phyloP scores from a whole-genome alignment of 2,888 invertebrate species.

The Pammene fasciana region DNA sequence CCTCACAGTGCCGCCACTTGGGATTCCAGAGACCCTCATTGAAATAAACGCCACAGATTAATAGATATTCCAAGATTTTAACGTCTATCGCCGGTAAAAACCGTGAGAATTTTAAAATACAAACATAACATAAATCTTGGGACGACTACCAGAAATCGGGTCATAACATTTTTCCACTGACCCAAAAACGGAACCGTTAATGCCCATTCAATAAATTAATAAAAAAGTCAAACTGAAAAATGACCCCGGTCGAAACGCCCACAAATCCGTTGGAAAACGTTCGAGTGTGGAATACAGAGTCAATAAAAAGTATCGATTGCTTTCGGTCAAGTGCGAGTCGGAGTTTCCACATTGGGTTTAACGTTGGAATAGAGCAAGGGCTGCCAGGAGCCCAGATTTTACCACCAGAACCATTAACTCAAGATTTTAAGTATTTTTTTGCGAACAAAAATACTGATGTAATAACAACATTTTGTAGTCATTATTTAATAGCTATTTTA shows the following conservation, averaged over 20 bases:
- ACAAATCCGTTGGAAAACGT: conserved; percentile 53
- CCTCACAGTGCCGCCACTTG: no score
- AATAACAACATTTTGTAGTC: neutral
- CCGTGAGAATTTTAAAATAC: conserved; percentile 25
- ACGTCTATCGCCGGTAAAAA: neutral
- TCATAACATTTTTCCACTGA: conserved; percentile 29
- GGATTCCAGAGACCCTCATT: no score
- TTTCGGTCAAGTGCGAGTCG: conserved; percentile 24
- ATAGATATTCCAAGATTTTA: conserved; percentile 13
- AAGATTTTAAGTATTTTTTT: no score
- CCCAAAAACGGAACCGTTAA: conserved; percentile 45
- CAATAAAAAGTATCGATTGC: conserved; percentile 51
- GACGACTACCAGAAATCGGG: conserved; percentile 38
- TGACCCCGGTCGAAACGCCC: conserved; percentile 52
- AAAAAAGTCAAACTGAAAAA: conserved; percentile 53
- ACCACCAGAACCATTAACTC: no score
- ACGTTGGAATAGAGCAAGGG: neutral
- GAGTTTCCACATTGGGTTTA: neutral
- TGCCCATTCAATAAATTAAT: conserved; percentile 51
- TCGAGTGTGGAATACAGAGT: conserved; percentile 42
- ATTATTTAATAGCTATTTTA: neutral
- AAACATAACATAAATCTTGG: conserved; percentile 31
- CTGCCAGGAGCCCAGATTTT: no score
- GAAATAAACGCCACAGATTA: neutral
- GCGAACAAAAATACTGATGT: neutral